Percentiles rank a stretch among this genome's conserved stretches.
These are phyloP conservation scores for Balaenoptera acutorostrata DNA, from an alignment of 2,113 vertebrate species.

Conservation along the genomic window DNA sequence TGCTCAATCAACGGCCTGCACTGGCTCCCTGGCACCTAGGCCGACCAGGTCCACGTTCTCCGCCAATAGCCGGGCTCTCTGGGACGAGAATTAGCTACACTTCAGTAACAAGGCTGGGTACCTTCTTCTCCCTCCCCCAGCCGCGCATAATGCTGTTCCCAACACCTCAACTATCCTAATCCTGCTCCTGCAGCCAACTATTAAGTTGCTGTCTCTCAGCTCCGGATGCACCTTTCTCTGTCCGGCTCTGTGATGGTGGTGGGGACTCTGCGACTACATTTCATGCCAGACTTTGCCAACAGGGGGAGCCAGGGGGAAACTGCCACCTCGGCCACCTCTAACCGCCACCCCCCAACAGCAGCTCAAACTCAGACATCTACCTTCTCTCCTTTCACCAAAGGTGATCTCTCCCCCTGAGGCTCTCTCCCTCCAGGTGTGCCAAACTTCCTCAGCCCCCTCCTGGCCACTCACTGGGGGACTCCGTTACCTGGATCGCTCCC, in stretches of 20 bases:
- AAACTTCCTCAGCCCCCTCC: neutral
- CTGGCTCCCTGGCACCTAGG: neutral
- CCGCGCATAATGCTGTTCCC: neutral
- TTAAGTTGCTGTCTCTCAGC: neutral
- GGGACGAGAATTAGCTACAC: neutral
- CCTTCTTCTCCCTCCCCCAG: neutral
- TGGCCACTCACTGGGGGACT: neutral
- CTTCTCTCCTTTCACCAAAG: neutral
- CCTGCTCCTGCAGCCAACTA: neutral
- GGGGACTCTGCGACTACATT: neutral
- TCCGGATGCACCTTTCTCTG: neutral
- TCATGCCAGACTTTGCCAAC: neutral
- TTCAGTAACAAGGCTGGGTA: neutral
- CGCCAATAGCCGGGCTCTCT: neutral
- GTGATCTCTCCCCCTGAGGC: neutral
- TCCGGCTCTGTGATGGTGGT: neutral
- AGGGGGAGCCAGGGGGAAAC: neutral
- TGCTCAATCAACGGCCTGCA: neutral
- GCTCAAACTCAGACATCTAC: neutral
- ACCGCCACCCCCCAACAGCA: neutral
- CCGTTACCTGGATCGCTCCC: neutral
- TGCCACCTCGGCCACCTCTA: neutral
- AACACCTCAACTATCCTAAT: neutral
- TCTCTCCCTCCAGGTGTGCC: neutral
- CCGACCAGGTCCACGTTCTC: neutral